Evolutionary conservation across 2,797 vertebrate species (phyloP), one percentile per base, ranked within the genome.

Genomic region (Siniperca undulata): DNA sequence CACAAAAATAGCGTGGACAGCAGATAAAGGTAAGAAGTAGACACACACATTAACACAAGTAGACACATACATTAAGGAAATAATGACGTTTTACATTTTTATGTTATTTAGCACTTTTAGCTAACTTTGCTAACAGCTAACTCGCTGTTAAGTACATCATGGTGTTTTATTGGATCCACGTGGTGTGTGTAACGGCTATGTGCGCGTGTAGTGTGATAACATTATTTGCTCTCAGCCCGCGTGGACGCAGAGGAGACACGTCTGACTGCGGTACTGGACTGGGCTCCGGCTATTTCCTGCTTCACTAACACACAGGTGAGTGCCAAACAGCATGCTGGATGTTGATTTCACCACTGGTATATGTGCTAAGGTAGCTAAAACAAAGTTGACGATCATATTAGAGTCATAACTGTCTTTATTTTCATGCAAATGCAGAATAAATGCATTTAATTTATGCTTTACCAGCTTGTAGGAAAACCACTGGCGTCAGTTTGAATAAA

Each of bases 281-380:
- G 68, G 79, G 75, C 66, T 88, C 46, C 56, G 80, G 3, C 81
- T 91, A 78, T 38, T 85, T 93, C 76, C 77, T 34, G 89, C 24
- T 55, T 65, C 19, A 38, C 34, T 11, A 19, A 78, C 34, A 12
- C 20, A 62, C 79, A 87, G 87, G 93, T 93, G 64, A 87, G 88
- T 34, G 38, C 50, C 7, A 9, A 8, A 4, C 46, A 8, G 0
- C 44, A 22, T 20, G 52, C 1, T 13, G 0, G 0, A 0, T 16
- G 5, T 14, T 24, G 2, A 1, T 6, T n/a, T 48, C 1, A 14
- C 1, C 2, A 22, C 9, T 0, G 0, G 4, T 7, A 16, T 1
- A 3, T n/a, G 13, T 16, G 70, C 24, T 75, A 34, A 50, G 48
- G 81, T 8, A 27, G 65, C 50, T 52, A 16, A 24, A 9, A 38